Evolutionary conservation across 2,888 invertebrate genomes (phyloP).

Genomic region (Cosmia pyralina): DNA sequence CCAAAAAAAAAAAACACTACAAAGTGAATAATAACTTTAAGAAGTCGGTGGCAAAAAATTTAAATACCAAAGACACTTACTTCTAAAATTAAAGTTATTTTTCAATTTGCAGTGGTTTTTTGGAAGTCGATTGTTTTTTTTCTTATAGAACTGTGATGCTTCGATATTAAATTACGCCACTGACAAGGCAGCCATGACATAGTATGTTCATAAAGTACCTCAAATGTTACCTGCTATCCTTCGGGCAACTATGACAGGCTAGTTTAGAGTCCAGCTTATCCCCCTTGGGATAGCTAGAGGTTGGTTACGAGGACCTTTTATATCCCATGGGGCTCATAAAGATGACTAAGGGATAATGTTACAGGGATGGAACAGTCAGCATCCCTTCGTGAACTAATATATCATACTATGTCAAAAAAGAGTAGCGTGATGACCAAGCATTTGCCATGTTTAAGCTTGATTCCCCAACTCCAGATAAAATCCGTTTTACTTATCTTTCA

Average conservation of each 20-base stretch:
- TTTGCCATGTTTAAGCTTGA: neutral
- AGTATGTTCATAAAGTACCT: neutral
- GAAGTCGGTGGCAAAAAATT: too few species aligned
- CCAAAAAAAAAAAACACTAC: too few species aligned
- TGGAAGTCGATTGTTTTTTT: too few species aligned
- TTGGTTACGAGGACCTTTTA: slow-evolving; percentile 41
- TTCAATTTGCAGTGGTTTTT: too few species aligned
- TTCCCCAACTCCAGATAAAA: neutral
- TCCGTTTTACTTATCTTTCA: neutral
- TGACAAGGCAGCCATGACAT: neutral
- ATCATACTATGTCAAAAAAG: slow-evolving; percentile 11
- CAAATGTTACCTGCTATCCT: slow-evolving; percentile 2
- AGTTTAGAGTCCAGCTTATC: slow-evolving; percentile 36
- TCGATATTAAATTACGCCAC: too few species aligned
- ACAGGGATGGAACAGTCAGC: slow-evolving; percentile 22
- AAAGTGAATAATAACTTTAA: too few species aligned
- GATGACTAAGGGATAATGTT: slow-evolving; percentile 49
- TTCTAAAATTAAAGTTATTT: too few species aligned
- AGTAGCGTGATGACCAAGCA: slow-evolving; percentile 7
- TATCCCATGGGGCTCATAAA: slow-evolving; percentile 48
- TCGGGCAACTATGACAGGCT: slow-evolving; percentile 18
- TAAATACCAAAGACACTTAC: too few species aligned
- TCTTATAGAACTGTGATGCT: too few species aligned
- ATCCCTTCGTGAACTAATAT: slow-evolving; percentile 23
- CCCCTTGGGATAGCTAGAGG: slow-evolving; percentile 10